Percentiles rank a stretch among this genome's conserved stretches.
Evolutionary conservation across 2,888 invertebrate species (phyloP).

Genomic region (Callimorpha dominula): DNA sequence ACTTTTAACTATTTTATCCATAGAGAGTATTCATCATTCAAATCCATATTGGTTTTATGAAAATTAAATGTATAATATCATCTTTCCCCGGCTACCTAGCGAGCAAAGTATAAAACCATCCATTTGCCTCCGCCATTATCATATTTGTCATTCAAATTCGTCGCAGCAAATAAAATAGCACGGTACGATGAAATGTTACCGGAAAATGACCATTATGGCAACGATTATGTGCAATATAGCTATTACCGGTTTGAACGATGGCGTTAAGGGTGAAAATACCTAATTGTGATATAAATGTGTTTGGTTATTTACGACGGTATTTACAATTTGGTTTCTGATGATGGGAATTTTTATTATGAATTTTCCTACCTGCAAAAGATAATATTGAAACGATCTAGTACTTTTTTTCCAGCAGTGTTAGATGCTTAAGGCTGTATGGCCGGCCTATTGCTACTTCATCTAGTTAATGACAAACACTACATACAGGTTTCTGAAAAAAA

Average conservation of each 20-base stretch:
- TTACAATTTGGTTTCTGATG: neutral
- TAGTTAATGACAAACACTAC: too few relatives aligned
- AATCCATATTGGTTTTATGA: neutral
- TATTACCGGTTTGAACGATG: slow-evolving; percentile 28
- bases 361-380: neutral
- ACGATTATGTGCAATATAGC: slow-evolving; percentile 30
- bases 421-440: too few relatives aligned
- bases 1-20: neutral
- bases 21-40: neutral
- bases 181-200: slow-evolving; percentile 23
- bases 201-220: slow-evolving; percentile 34
- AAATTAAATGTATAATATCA: neutral
- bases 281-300: slow-evolving; percentile 17
- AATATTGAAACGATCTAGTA: neutral
- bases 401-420: too few relatives aligned
- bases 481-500: too few relatives aligned
- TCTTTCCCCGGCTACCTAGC: neutral
- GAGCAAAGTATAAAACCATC: slow-evolving; percentile 22
- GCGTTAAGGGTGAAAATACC: slow-evolving; percentile 22
- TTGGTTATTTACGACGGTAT: slow-evolving; percentile 13
- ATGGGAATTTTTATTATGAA: neutral
- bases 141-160: slow-evolving; percentile 43
- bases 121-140: slow-evolving; percentile 37
- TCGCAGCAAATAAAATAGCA: slow-evolving; percentile 39
- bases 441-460: too few relatives aligned